These are phyloP conservation scores for Lithosia quadra DNA, from an alignment of 2,888 invertebrate species.

Conservation along the genomic window DNA sequence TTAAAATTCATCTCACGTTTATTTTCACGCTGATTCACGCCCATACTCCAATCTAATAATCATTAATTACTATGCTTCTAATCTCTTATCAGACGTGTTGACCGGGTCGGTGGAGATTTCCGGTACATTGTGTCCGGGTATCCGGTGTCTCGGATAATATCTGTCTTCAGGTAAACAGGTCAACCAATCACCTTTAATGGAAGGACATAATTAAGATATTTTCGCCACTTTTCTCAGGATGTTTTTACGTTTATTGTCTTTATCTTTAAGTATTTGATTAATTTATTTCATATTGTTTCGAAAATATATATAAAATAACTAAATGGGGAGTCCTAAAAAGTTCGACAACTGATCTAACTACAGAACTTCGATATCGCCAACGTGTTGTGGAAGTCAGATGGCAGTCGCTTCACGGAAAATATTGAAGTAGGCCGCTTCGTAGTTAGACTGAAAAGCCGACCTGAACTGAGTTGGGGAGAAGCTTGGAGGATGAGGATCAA, in stretches of 20 bases:
- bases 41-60: not conserved
- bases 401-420: no score
- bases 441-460: no score
- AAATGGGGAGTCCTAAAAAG: no score
- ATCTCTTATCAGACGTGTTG: constrained; percentile 23
- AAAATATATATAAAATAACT: no score
- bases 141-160: constrained; percentile 46
- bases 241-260: not conserved
- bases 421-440: no score
- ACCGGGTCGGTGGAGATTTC: constrained; percentile 32
- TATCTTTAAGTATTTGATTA: no score
- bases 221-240: not conserved
- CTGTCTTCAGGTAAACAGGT: constrained; percentile 40
- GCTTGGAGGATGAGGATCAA: no score
- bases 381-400: no score
- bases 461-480: no score
- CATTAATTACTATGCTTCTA: constrained; percentile 16
- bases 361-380: no score
- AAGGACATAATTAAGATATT: constrained; percentile 35
- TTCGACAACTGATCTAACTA: no score
- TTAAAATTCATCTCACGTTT: constrained; percentile 1
- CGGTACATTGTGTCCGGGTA: constrained; percentile 41
- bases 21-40: not conserved
- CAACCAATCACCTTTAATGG: constrained; percentile 47
- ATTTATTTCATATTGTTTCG: no score